Base-by-base conservation (phyloP, 2,113 vertebrate genomes). In the Pholis gunnellus region DNA sequence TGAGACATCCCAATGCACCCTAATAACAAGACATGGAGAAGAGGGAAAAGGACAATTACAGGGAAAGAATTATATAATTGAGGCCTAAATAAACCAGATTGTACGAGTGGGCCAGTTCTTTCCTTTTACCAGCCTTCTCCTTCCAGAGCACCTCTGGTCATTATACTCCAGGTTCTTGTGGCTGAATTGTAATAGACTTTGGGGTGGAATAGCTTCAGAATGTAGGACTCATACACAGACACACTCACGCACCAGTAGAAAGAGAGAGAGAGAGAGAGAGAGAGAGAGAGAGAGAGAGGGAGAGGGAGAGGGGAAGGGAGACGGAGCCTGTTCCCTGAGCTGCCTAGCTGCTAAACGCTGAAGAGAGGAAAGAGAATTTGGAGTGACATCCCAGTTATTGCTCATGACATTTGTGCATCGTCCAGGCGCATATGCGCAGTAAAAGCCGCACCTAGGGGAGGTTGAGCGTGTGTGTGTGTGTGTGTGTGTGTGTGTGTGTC, bases 351-450 rank as follows among this genome's bases (percentile, higher is more conserved):
- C 83, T 91, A 90, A 91, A 92, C 75, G 67, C 74, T 75, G 84
- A 84, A 44, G 86, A 88, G 78, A 77, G 65, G 66, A 86, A 75
- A 75, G 31, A 75, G 82, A 81, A 89, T 88, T 83, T 78, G 86
- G 92, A 87, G 81, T 92, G 92, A 93, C 92, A 88, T 88, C 76
- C 75, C 88, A 83, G 89, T 95, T 93, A 94, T 91, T 94, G 92
- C 91, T 92, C 93, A 92, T 95, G 95, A 95, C 94, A 94, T 95
- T 94, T 94, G 84, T 86, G 87, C 91, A 88, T 83, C 71, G 79
- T 87, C 82, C 78, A 77, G 75, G 86, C 82, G 52, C 83, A 88
- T 89, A 87, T 88, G 90, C 79, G 67, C 88, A 87, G 86, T 91
- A 87, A 92, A 90, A 91, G 88, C 89, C 46, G 70, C 87, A 94